Evolutionary conservation across 2,888 invertebrate species (phyloP).

Genomic region (Nomada goodeniana): DNA sequence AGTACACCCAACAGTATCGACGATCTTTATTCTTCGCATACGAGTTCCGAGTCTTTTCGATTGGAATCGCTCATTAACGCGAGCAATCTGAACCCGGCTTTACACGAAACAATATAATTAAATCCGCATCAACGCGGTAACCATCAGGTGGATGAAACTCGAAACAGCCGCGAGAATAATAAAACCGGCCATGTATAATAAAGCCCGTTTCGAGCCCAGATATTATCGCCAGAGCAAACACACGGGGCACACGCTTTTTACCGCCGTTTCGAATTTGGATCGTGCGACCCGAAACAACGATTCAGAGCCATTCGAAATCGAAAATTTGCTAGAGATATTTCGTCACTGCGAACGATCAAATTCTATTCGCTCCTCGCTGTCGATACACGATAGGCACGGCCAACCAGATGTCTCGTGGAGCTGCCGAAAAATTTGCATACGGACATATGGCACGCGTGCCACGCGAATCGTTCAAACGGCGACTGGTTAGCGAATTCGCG

Average conservation of each 20-base stretch:
- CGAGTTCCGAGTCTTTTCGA: conserved; percentile 16
- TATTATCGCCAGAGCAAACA: conserved; percentile 41
- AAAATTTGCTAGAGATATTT: background rate
- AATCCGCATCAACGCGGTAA: conserved; percentile 49
- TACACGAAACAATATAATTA: conserved; percentile 60
- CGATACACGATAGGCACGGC: background rate
- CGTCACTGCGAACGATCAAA: background rate
- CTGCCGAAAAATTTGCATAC: conserved; percentile 57
- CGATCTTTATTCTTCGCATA: background rate
- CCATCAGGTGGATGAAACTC: conserved; percentile 22
- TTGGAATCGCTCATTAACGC: conserved; percentile 59
- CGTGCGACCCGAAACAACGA: background rate
- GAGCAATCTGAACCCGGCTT: conserved; percentile 49
- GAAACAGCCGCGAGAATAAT: conserved; percentile 47
- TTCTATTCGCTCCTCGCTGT: background rate
- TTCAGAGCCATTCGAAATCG: background rate
- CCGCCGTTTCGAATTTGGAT: conserved; percentile 12
- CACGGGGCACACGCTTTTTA: conserved; percentile 3
- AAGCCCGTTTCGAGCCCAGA: conserved; percentile 36
- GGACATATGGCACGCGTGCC: conserved; percentile 59
- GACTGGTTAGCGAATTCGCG: conserved; percentile 50
- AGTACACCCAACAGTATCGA: conserved; percentile 33
- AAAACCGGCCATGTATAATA: conserved; percentile 47
- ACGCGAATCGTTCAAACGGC: conserved; percentile 31
- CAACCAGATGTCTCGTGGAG: conserved; percentile 2